phyloP scores from a whole-genome alignment of 2,888 invertebrate species.

The Labia minor region DNA sequence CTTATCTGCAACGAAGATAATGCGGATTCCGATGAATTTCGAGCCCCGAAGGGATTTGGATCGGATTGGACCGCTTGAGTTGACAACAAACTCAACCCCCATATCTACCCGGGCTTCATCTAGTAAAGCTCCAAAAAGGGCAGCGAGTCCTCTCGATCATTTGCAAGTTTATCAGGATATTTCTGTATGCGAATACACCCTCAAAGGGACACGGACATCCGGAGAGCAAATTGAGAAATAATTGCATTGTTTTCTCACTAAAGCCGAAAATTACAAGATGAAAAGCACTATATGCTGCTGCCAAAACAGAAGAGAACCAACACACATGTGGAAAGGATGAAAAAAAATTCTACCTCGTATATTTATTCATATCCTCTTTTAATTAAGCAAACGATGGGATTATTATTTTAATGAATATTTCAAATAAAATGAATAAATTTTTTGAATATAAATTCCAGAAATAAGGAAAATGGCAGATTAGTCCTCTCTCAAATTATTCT shows the following conservation, averaged over 20 bases:
- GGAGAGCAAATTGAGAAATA: not conserved
- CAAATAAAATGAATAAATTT: too few species aligned
- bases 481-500: too few species aligned
- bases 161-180: slow-evolving; percentile 13
- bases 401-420: too few species aligned
- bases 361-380: too few species aligned
- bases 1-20: slow-evolving; percentile 8
- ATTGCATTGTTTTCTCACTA: slow-evolving; percentile 13
- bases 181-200: not conserved
- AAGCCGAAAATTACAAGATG: slow-evolving; percentile 13
- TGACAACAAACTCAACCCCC: not conserved
- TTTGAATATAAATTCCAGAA: too few species aligned
- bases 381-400: too few species aligned
- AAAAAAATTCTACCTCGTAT: too few species aligned
- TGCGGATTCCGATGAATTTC: slow-evolving; percentile 8
- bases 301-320: too few species aligned
- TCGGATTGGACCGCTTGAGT: slow-evolving; percentile 8
- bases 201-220: slow-evolving; percentile 1
- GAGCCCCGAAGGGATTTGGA: slow-evolving; percentile 13
- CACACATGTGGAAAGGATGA: too few species aligned
- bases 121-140: not conserved
- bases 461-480: too few species aligned
- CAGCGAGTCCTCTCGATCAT: not conserved
- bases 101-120: not conserved
- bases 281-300: not conserved